A percentile compares a stretch with the other conserved stretches of the same genome.
Conservation (phyloP, 2,113 vertebrate species). For the Chascanopsetta lugubris region DNA sequence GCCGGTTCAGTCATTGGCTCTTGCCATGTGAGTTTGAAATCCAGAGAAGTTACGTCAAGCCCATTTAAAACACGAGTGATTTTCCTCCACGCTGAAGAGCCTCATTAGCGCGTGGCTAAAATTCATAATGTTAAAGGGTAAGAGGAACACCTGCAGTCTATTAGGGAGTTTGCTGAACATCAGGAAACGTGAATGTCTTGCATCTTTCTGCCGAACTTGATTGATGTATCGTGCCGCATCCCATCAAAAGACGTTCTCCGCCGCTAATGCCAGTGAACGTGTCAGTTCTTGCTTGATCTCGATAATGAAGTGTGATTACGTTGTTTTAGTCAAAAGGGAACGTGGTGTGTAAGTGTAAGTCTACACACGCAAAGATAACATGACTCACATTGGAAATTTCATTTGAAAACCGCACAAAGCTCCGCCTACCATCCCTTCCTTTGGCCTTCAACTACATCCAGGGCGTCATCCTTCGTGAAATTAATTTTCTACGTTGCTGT, state of each 20-base stretch:
- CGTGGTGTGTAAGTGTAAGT: background rate
- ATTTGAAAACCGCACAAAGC: background rate
- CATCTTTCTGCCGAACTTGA: constrained; percentile 39
- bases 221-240: constrained; percentile 19
- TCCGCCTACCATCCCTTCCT: background rate
- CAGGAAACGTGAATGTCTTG: constrained; percentile 32
- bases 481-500: background rate
- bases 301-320: constrained; percentile 17
- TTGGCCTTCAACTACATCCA: background rate
- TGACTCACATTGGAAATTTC: no score
- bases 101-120: background rate
- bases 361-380: background rate
- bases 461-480: background rate
- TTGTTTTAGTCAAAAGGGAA: constrained; percentile 1
- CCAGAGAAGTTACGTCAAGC: background rate
- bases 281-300: background rate
- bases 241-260: constrained; percentile 6
- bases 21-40: no score
- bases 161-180: constrained; percentile 33
- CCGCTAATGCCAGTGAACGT: background rate
- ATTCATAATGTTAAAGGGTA: background rate
- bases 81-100: background rate
- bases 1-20: no score
- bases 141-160: constrained; percentile 46
- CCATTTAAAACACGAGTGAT: background rate